Evolutionary conservation across 2,113 vertebrate genomes (phyloP), one percentile per base, ranked within the genome.

Genomic region (Lamprotornis superbus): DNA sequence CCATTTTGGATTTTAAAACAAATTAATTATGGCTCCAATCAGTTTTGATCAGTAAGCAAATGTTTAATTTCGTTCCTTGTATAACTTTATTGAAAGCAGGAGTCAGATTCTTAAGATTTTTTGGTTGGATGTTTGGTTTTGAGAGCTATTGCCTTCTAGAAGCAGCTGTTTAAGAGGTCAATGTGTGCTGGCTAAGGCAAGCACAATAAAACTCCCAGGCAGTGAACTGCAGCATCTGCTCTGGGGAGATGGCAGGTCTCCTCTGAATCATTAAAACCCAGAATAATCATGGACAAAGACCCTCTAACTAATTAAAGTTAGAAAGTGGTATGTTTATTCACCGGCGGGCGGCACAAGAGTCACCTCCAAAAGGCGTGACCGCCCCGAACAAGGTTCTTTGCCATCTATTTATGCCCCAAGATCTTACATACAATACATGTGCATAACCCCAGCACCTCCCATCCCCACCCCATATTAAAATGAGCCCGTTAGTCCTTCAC

Each of bases 121-220:
- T 46, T 28, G 9, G 7, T 49, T 31, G 16, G 16, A 33, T 90
- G 31, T 59, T 92, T 90, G 30, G 6, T 83, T 90, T 85, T 74
- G 47, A 27, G 47, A 82, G 24, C 35, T 56, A 7, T 28, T 63
- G 7, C 42, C 28, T 86, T 85, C 53, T 50, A 88, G 56, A 87
- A 53, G 44, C 5, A 42, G 35, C 12, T 21, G 18, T 5, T n/a
- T 33, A 33, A 61, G 42, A 65, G 15, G 24, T 40, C 60, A 33
- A 0, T 0, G 0, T 15, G 10, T 42, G 35, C 87, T 83, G 56
- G 47, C 53, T 69, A 49, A 80, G 22, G 49, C 0, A 0, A 83
- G 47, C 10, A 10, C 44, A n/a, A 39, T 3, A 5, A 40, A 77
- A 31, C 10, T 47, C 47, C 33, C 37, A 63, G 49, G 31, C 49